phyloP scores from a whole-genome alignment of 2,113 vertebrate species.

The Triplophysa siluroides region DNA sequence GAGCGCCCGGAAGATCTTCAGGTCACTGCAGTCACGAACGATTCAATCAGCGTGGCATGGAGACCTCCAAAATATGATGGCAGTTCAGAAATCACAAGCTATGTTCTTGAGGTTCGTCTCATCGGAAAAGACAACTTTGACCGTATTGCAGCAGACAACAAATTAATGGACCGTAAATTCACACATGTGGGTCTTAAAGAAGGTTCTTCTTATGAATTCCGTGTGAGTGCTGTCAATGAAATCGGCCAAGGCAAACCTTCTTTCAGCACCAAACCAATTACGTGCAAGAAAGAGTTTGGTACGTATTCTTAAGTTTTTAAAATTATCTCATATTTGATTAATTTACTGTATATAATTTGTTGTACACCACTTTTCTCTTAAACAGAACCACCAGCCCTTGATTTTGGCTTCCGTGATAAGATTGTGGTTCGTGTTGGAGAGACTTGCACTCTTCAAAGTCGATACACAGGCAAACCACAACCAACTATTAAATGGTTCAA shows the following conservation, averaged over 20 bases:
- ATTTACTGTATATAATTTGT: conserved; percentile 36
- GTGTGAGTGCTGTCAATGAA: conserved; percentile 91
- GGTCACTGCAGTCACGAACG: conserved; percentile 88
- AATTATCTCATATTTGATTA: not conserved
- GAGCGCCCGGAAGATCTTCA: conserved; percentile 94
- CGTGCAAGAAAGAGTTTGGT: conserved; percentile 96
- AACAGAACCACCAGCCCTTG: conserved; percentile 88
- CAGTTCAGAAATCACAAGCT: conserved; percentile 89
- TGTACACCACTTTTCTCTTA: not conserved
- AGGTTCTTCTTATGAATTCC: conserved; percentile 91
- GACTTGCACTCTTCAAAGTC: conserved; percentile 84
- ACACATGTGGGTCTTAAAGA: conserved; percentile 89
- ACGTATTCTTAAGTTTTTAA: conserved; percentile 58
- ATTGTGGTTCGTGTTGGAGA: conserved; percentile 90
- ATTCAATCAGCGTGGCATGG: conserved; percentile 88
- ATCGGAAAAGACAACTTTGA: conserved; percentile 89
- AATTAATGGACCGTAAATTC: conserved; percentile 88
- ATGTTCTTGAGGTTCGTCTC: conserved; percentile 89
- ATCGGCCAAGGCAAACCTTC: conserved; percentile 93
- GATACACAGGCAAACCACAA: conserved; percentile 86
- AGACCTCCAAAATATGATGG: conserved; percentile 97
- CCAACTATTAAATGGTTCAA: conserved; percentile 88
- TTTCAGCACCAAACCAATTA: conserved; percentile 95
- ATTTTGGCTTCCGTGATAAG: conserved; percentile 91
- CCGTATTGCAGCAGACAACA: conserved; percentile 82